Evolutionary conservation across 2,113 vertebrate genomes (phyloP).

Genomic region (Emydura subglobosa): DNA sequence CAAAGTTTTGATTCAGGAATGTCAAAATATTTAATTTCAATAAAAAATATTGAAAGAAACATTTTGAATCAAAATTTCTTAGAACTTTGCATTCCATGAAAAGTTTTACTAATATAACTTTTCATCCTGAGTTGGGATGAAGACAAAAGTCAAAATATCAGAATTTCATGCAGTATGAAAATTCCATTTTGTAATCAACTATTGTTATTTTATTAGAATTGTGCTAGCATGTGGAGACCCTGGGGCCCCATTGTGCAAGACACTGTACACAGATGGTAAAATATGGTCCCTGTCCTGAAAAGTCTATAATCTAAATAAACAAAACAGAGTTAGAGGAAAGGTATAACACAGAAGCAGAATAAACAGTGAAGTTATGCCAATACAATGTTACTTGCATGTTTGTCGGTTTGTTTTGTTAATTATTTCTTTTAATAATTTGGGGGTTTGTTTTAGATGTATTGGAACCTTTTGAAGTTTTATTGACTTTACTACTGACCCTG

Average conservation of each 20-base stretch:
- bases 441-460: neutral
- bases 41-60: neutral
- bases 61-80: neutral
- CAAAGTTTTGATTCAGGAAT: neutral
- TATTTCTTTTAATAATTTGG: neutral
- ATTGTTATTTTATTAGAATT: neutral
- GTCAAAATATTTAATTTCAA: neutral
- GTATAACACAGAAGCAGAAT: too few relatives aligned
- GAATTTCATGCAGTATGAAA: neutral
- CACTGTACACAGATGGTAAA: neutral
- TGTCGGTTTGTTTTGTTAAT: neutral
- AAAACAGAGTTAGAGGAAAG: slow-evolving; percentile 9
- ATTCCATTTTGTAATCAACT: neutral
- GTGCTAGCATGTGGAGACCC: neutral
- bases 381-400: neutral
- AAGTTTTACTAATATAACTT: neutral
- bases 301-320: slow-evolving; percentile 22
- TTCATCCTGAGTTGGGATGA: neutral
- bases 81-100: neutral
- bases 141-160: neutral
- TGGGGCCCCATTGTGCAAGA: neutral
- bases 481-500: neutral
- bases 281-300: neutral
- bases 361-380: too few relatives aligned
- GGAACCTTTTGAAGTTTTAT: neutral